Conservation (phyloP, 1,140 invertebrate genomes). For the Hestina assimilis region DNA sequence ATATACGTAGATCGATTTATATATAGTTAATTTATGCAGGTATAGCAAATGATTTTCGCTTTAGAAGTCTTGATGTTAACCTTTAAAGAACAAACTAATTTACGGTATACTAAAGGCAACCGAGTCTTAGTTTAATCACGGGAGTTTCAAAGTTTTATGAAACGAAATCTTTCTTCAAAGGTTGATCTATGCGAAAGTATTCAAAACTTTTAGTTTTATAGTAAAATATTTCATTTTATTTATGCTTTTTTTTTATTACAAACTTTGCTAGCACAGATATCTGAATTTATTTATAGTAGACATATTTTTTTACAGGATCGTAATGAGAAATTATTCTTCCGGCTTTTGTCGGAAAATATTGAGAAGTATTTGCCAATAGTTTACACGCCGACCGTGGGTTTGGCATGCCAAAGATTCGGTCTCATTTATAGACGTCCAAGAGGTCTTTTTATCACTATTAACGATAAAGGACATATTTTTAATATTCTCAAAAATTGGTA, state of each 20-base stretch:
- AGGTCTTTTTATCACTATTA: slow-evolving; percentile 97
- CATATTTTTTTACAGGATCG: slow-evolving; percentile 84
- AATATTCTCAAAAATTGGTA: slow-evolving; percentile 94
- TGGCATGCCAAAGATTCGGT: slow-evolving; percentile 98
- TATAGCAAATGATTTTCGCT: neutral
- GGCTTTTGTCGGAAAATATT: slow-evolving; percentile 94
- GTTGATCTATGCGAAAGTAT: too few relatives aligned
- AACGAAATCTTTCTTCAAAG: neutral
- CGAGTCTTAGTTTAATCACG: neutral
- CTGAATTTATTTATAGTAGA: slow-evolving; percentile 22
- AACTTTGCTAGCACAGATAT: slow-evolving; percentile 12
- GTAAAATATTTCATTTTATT: too few relatives aligned
- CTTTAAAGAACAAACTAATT: neutral
- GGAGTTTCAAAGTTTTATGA: neutral
- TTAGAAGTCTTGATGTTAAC: neutral
- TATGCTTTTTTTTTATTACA: neutral
- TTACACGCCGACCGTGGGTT: slow-evolving; percentile 98
- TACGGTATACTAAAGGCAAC: neutral
- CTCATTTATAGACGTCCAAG: slow-evolving; percentile 95
- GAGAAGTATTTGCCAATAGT: slow-evolving; percentile 98
- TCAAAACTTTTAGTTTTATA: too few relatives aligned
- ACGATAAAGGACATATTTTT: slow-evolving; percentile 96
- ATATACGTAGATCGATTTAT: neutral
- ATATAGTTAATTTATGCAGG: slow-evolving; percentile 7
- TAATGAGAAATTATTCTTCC: slow-evolving; percentile 97